A percentile compares a stretch with the other conserved stretches of the same genome.
Conservation (phyloP, 1,140 invertebrate species). For the Branchinecta lynchi region DNA sequence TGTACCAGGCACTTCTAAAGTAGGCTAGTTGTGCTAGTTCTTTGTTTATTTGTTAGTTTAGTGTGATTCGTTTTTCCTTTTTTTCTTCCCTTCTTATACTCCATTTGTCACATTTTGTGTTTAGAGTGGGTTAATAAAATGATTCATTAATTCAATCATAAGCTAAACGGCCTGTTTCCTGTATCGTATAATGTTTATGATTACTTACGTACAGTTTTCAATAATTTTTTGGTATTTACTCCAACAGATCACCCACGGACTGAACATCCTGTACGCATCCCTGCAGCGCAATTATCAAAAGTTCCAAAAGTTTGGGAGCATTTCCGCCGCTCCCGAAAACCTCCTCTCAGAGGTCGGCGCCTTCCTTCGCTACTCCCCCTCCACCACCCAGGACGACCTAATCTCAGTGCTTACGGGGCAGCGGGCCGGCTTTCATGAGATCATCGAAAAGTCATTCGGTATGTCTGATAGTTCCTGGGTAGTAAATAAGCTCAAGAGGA, state of each 20-base stretch:
- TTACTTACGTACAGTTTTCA: no score
- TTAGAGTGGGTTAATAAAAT: no score
- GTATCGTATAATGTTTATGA: no score
- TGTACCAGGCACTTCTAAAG: no score
- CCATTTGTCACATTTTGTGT: no score
- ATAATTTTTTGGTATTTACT: no score
- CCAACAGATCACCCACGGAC: not conserved
- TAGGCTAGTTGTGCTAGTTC: no score
- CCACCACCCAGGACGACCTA: not conserved
- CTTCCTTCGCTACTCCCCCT: not conserved
- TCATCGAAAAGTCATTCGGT: conserved; percentile 20
- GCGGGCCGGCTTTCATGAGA: not conserved
- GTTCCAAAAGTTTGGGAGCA: not conserved
- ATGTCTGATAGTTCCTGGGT: not conserved
- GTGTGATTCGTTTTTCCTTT: no score
- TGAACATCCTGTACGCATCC: not conserved
- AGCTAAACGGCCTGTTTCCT: no score
- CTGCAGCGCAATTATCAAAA: not conserved
- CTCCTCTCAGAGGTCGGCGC: not conserved
- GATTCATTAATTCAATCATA: no score
- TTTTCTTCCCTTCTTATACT: no score
- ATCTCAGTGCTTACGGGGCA: not conserved
- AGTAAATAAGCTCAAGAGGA: conserved; percentile 12
- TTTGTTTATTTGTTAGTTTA: no score
- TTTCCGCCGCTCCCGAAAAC: not conserved